These are phyloP conservation scores for Telmatherina bonti DNA, from an alignment of 2,797 vertebrate species.

Conservation along the genomic window DNA sequence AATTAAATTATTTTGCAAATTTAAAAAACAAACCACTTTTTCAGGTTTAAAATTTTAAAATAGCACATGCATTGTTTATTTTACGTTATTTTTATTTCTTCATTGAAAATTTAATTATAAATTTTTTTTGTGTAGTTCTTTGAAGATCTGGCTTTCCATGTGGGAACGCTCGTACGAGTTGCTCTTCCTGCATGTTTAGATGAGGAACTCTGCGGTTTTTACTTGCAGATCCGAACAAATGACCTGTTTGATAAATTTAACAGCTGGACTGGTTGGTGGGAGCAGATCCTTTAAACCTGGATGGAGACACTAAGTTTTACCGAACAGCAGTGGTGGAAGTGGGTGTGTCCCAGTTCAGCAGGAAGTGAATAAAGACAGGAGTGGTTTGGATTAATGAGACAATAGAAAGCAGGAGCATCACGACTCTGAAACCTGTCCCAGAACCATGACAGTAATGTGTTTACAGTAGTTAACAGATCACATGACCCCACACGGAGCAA, in stretches of 20 bases:
- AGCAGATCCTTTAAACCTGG: background rate
- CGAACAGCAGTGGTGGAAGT: background rate
- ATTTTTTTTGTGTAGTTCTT: too few species aligned
- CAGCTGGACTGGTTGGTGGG: background rate
- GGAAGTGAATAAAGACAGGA: background rate
- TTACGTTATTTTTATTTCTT: too few species aligned
- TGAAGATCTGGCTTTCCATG: too few species aligned
- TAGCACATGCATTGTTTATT: too few species aligned
- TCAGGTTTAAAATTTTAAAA: too few species aligned
- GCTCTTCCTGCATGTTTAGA: background rate
- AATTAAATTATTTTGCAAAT: too few species aligned
- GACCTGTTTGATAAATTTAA: background rate
- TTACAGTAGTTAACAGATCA: background rate
- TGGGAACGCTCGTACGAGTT: background rate
- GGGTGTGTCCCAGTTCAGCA: background rate
- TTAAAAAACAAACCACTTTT: too few species aligned
- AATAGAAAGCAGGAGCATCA: background rate
- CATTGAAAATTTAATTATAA: too few species aligned
- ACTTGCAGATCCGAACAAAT: background rate
- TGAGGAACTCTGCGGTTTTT: background rate
- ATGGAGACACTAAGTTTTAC: too few species aligned
- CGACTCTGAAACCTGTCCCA: background rate
- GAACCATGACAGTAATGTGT: too few species aligned
- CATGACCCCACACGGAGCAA: too few species aligned
- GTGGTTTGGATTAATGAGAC: background rate